Evolutionary conservation across 64 coral and sea anemone genomes (phyloP), one percentile per base, ranked within the genome.

Genomic region (Montipora sp.): DNA sequence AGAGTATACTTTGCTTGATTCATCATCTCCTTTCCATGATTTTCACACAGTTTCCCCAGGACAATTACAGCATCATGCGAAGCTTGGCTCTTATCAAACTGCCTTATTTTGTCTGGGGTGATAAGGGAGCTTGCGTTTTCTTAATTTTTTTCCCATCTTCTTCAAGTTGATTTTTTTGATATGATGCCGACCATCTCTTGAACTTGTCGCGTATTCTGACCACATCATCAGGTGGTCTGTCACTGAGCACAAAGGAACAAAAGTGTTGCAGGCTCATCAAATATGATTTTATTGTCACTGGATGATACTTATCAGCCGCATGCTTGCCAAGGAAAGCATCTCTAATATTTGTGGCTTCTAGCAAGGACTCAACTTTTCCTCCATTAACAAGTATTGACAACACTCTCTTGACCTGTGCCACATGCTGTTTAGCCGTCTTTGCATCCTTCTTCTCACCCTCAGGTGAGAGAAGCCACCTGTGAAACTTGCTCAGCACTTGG

Each of bases 371-470:
- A 15, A 95, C 61, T 10, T 92, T 44, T 9, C 27, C 9, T 77
- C 75, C 65, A 68, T 67, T 5, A 57, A 81, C 78, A 83, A 95
- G 59, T 9, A 87, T 91, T 81, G 74, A 68, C 5, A 88, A 43
- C 0, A 95, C 83, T 81, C 43, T 80, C 27, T 51, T 46, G 6
- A 91, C 60, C 46, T 95, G 93, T 51, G 83, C 77, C 49, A 77
- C 55, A 48, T 95, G 93, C 51, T 95, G 93, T 36, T 72, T 77
- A 20, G 83, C 93, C 45, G 88, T 95, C 77, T 95, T 95, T 8
- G 59, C 88, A 91, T 91, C 93, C 59, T 87, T 90, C 45, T 95
- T 72, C 27, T 83, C 94, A 10, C 88, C 94, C 81, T 91, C 94
- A 48, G 89, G 81, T 20, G 94, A 91, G 58, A 55, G 50, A 59